Evolutionary conservation across 2,888 invertebrate species (phyloP), one percentile per base, ranked within the genome.

Genomic region (Xestia rhomboidea): DNA sequence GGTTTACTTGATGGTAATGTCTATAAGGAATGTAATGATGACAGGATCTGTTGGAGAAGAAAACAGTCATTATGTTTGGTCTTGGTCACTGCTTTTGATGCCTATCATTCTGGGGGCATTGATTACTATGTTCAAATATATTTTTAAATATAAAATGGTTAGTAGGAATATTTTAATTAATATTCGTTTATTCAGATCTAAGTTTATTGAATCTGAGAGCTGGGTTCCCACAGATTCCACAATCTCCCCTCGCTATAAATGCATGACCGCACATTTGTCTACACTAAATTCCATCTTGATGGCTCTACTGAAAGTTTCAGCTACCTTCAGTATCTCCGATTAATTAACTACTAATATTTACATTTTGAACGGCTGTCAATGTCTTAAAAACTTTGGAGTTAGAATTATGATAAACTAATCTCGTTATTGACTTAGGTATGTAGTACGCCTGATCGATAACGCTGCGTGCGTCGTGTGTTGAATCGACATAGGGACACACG

Each of bases 1-100:
- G 82, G 73, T 88, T 15, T 89, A 82, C 34, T 38, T 85, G 0
- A 87, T 91, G 85, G 68, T 88, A 5, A 62, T 63, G n/a, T 83
- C 85, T 8, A 72, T 90, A n/a, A 77, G 84, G n/a, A 21, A 67
- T 1, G 76, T 84, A 7, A 69, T 79, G 67, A 21, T 73, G 10
- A 87, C 81, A 15, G 75, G 69, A 6, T 46, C 66, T 1, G 74
- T 73, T 34, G 70, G 74, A 4, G 4, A 68, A 27, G n/a, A 57
- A 7, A 51, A 75, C 18, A 18, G 38, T 0, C 74, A 85, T 24
- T 85, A 83, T 68, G 21, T 66, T 0, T 89, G 88, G 89, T 85
- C 79, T 6, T 89, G 87, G 81, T 70, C 57, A 1, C 0, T 87
- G 1, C 76, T 87, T 38, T 0, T 85, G 0, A 2, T 84, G 27